phyloP scores from a whole-genome alignment of 2,797 vertebrate species.

The Taenioides sp. region DNA sequence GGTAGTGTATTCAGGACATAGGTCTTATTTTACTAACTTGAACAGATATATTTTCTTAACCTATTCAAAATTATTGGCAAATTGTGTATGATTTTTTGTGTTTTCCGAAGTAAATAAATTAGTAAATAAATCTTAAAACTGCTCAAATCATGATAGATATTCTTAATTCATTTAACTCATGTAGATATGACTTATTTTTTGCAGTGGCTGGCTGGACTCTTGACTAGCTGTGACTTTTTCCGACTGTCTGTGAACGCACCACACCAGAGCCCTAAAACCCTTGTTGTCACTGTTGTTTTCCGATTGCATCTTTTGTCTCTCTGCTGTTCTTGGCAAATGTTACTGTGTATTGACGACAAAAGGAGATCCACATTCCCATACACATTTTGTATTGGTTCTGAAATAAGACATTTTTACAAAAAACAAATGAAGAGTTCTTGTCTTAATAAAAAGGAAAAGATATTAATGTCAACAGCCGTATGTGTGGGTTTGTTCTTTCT shows the following conservation, averaged over 20 bases:
- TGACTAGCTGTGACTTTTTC: neutral
- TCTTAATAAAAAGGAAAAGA: constrained; percentile 99
- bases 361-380: constrained; percentile 95
- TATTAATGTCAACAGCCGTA: constrained; percentile 93
- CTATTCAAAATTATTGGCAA: too few relatives aligned
- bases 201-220: neutral
- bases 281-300: constrained; percentile 87
- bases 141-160: neutral
- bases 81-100: too few relatives aligned
- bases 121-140: neutral
- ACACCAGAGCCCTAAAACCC: constrained; percentile 58
- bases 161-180: neutral
- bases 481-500: constrained; percentile 60
- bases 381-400: constrained; percentile 99
- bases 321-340: constrained; percentile 97
- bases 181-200: neutral
- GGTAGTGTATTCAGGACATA: too few relatives aligned
- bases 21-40: too few relatives aligned
- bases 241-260: constrained; percentile 59
- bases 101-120: too few relatives aligned
- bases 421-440: constrained; percentile 95
- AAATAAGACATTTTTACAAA: constrained; percentile 99
- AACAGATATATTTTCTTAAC: too few relatives aligned
- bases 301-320: constrained; percentile 87
- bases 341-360: constrained; percentile 89